Conservation (phyloP, 2,888 invertebrate genomes). For the Fragum fragum region DNA sequence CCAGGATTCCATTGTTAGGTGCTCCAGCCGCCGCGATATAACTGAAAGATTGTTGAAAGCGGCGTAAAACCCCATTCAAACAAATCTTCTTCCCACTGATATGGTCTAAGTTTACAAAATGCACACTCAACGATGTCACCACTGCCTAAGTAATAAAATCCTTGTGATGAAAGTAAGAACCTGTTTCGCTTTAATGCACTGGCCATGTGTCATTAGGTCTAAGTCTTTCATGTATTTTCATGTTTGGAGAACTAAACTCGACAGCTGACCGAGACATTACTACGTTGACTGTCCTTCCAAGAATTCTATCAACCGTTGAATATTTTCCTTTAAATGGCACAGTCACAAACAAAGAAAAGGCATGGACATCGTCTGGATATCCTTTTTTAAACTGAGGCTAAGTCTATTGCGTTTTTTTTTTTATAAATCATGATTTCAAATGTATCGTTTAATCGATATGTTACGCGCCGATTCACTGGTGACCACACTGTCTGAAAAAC, state of each 20-base stretch:
- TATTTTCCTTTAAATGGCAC: conserved; percentile 48
- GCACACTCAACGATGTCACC: conserved; percentile 21
- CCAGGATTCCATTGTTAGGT: too few species aligned
- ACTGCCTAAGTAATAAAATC: conserved; percentile 24
- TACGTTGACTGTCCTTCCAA: conserved; percentile 36
- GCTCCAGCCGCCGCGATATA: too few species aligned
- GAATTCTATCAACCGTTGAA: conserved; percentile 36
- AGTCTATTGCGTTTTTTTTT: conserved; percentile 20
- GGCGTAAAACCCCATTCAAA: too few species aligned
- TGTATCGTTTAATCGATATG: conserved; percentile 27
- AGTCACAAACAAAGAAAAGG: conserved; percentile 22
- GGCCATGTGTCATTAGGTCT: conserved; percentile 38
- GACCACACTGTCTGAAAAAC: conserved; percentile 30
- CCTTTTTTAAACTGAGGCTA: conserved; percentile 18
- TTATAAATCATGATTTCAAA: conserved; percentile 18
- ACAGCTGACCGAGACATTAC: not conserved
- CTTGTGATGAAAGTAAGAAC: conserved; percentile 10
- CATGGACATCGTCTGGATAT: conserved; percentile 28
- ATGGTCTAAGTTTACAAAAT: conserved; percentile 3
- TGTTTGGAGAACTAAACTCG: conserved; percentile 34
- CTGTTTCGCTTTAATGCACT: conserved; percentile 37
- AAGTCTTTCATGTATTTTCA: conserved; percentile 23
- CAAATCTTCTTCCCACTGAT: conserved; percentile 22
- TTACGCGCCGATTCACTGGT: conserved; percentile 15
- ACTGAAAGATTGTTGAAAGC: too few species aligned